Evolutionary conservation across 2,113 vertebrate genomes (phyloP).

Genomic region (Prolemur simus): DNA sequence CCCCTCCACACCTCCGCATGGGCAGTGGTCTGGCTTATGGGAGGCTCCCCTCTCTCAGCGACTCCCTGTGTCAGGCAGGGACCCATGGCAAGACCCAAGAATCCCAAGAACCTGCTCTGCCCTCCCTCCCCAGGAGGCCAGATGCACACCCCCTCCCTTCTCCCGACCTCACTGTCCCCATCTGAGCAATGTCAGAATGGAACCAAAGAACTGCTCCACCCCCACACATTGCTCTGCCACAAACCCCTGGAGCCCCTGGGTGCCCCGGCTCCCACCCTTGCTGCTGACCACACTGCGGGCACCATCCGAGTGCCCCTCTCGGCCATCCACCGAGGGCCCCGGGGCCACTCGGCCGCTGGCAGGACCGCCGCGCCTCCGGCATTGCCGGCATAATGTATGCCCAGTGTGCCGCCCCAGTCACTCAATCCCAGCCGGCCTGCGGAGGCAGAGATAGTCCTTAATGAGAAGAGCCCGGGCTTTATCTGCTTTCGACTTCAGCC

Average conservation of each 20-base stretch:
- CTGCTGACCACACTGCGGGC: background rate
- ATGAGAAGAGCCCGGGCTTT: conserved; percentile 98
- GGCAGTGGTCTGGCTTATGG: background rate
- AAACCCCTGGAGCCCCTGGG: background rate
- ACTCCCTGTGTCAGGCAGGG: background rate
- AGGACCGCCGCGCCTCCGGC: conserved; percentile 77
- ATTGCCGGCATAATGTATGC: conserved; percentile 93
- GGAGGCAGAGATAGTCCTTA: conserved; percentile 99
- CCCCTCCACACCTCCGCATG: background rate
- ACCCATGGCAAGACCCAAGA: background rate
- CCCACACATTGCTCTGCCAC: accelerated
- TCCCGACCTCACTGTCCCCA: background rate
- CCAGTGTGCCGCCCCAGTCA: conserved; percentile 86
- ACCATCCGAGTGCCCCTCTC: background rate
- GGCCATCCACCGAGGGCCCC: conserved; percentile 74
- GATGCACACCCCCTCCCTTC: background rate
- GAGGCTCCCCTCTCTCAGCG: background rate
- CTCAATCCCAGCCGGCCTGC: conserved; percentile 95
- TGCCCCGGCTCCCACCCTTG: background rate
- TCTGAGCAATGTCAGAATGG: background rate
- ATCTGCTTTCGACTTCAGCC: conserved; percentile 96
- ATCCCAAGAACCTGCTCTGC: background rate
- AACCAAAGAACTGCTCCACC: background rate
- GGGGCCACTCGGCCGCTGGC: conserved; percentile 79
- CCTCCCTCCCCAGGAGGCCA: background rate